A percentile compares a stretch with the other conserved stretches of the same genome.
Conservation (phyloP, 1,140 invertebrate genomes). For the Drosophila sproati region DNA sequence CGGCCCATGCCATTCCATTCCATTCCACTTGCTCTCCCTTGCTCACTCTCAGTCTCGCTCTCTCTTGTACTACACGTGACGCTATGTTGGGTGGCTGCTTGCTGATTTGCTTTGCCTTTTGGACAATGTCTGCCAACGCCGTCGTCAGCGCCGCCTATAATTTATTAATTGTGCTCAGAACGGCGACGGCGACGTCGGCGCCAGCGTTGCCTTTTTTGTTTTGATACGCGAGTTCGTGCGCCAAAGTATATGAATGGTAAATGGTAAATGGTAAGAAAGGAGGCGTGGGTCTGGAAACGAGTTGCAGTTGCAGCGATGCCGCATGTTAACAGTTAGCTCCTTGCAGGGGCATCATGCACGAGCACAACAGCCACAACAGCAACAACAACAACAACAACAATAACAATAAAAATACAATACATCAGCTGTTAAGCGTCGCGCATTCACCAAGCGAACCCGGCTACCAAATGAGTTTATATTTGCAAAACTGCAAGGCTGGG, state of each 20-base stretch:
- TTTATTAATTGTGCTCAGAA: slow-evolving; percentile 82
- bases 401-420: slow-evolving; percentile 7
- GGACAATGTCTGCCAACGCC: slow-evolving; percentile 56
- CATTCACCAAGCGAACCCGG: background rate
- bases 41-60: background rate
- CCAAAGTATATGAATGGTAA: slow-evolving; percentile 61
- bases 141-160: slow-evolving; percentile 66
- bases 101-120: slow-evolving; percentile 57
- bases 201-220: slow-evolving; percentile 64
- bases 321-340: slow-evolving; percentile 32
- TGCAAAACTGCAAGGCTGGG: background rate
- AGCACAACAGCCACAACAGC: background rate
- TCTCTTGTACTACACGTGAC: slow-evolving; percentile 37
- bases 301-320: slow-evolving; percentile 47
- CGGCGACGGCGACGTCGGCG: slow-evolving; percentile 36
- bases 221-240: slow-evolving; percentile 71
- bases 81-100: slow-evolving; percentile 52
- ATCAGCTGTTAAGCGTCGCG: slow-evolving; percentile 40
- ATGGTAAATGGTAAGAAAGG: slow-evolving; percentile 23
- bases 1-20: too few species aligned
- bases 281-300: slow-evolving; percentile 38
- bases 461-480: slow-evolving; percentile 20
- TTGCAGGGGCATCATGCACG: slow-evolving; percentile 20
- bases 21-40: background rate
- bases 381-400: slow-evolving; percentile 10